Percentiles rank a stretch among this genome's conserved stretches.
Conservation (phyloP, 2,113 vertebrate species). For the Urocynchramus pylzowi region DNA sequence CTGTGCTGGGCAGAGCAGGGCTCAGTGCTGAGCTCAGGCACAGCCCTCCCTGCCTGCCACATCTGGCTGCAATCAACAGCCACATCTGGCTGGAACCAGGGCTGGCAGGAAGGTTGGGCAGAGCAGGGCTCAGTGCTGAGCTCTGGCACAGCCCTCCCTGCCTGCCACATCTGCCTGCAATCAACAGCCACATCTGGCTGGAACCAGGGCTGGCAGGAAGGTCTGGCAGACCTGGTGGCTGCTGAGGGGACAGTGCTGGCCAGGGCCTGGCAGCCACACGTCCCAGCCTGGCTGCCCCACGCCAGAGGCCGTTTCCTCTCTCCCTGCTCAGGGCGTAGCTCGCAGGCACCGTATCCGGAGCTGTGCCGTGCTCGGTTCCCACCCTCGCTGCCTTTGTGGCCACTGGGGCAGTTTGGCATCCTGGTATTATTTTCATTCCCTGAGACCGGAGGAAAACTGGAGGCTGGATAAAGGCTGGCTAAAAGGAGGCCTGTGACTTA, state of each 20-base stretch:
- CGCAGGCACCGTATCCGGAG: background rate
- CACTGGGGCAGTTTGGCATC: constrained; percentile 43
- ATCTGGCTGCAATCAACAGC: background rate
- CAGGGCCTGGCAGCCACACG: background rate
- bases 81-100: background rate
- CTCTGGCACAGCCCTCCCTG: background rate
- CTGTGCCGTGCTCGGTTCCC: background rate
- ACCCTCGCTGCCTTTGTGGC: constrained; percentile 27
- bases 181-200: background rate
- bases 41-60: background rate
- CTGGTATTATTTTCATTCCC: constrained; percentile 52
- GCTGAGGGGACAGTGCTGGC: background rate
- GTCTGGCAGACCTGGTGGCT: background rate
- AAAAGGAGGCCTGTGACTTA: constrained; percentile 50
- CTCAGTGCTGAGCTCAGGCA: constrained; percentile 12
- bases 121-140: background rate
- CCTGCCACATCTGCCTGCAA: background rate
- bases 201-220: background rate
- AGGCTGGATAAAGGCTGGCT: constrained; percentile 16
- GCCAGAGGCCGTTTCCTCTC: background rate
- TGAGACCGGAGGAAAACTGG: constrained; percentile 2
- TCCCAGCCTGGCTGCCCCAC: background rate
- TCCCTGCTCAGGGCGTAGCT: background rate
- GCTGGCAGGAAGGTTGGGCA: too few species aligned
- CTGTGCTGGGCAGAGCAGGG: background rate